Conservation (phyloP, 2,113 vertebrate genomes). For the Rhinoptilus africanus region DNA sequence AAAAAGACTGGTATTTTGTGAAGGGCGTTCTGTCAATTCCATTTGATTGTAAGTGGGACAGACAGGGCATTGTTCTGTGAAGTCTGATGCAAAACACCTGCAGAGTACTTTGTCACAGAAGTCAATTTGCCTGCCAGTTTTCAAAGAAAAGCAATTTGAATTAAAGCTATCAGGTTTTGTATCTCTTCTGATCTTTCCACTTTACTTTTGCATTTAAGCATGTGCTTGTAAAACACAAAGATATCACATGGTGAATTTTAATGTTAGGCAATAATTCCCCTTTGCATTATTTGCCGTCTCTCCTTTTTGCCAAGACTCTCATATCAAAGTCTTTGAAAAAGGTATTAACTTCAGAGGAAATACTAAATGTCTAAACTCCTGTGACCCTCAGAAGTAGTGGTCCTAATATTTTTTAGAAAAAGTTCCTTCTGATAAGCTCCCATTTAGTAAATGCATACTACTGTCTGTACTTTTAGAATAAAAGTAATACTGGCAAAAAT, state of each 20-base stretch:
- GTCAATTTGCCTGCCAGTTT: neutral
- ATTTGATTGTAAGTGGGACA: neutral
- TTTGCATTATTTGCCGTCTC: neutral
- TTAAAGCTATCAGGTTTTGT: neutral
- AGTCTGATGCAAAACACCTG: conserved; percentile 14
- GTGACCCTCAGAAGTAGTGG: neutral
- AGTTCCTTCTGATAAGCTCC: neutral
- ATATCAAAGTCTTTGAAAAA: neutral
- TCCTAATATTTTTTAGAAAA: neutral
- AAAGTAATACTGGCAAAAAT: neutral
- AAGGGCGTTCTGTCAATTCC: neutral
- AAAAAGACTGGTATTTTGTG: neutral
- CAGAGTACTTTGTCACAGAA: neutral
- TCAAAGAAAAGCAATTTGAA: neutral
- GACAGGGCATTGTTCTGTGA: neutral
- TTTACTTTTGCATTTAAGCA: neutral
- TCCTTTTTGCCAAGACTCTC: neutral
- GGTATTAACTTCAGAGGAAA: neutral
- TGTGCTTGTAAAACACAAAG: conserved; percentile 14
- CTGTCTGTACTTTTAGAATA: neutral
- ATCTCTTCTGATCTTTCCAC: conserved; percentile 1
- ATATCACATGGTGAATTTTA: neutral
- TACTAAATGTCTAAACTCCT: neutral
- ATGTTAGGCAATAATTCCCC: neutral
- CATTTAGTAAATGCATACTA: neutral